A percentile compares a stretch with the other conserved stretches of the same genome.
Conservation (phyloP, 2,797 vertebrate genomes). For the Agapornis canus region DNA sequence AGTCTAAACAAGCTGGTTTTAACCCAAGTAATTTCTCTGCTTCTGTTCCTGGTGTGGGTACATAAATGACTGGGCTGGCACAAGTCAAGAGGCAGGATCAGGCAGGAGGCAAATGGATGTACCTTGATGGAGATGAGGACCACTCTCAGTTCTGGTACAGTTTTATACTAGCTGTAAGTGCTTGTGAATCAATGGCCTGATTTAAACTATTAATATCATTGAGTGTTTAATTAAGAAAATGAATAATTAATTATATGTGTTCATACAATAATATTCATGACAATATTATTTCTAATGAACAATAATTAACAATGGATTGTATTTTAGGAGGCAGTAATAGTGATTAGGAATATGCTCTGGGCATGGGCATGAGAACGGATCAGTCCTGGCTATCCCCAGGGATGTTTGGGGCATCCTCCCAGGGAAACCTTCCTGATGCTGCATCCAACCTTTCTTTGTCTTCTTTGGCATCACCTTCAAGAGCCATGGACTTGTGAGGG, state of each 20-base stretch:
- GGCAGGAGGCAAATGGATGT: neutral
- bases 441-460: neutral
- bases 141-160: neutral
- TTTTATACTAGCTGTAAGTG: neutral
- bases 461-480: neutral
- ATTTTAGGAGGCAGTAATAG: neutral
- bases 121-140: neutral
- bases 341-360: neutral
- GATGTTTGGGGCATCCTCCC: neutral
- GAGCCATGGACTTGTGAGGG: neutral
- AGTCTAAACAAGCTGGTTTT: neutral
- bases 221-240: slow-evolving; percentile 44
- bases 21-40: neutral
- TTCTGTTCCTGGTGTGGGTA: neutral
- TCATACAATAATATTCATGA: neutral
- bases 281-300: slow-evolving; percentile 34
- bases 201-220: neutral
- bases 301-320: neutral
- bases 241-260: slow-evolving; percentile 40
- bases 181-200: neutral
- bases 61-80: neutral
- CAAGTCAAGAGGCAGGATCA: neutral
- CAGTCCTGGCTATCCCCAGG: neutral
- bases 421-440: neutral
- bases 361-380: accelerated